Evolutionary conservation across 2,113 vertebrate species (phyloP).

Genomic region (Entomyzon cyanotis): DNA sequence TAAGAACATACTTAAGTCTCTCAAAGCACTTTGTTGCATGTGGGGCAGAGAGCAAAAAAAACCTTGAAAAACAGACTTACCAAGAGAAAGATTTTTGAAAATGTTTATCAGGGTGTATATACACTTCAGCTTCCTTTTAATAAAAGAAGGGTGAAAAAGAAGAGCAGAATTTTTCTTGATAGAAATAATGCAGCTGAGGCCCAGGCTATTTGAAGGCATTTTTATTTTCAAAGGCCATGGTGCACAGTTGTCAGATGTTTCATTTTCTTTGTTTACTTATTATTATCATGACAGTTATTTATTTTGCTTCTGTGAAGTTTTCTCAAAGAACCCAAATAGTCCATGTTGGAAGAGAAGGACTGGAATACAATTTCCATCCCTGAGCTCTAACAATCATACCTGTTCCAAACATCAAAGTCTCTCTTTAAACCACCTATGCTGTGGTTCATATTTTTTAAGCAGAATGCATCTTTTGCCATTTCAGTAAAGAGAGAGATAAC

Average conservation of each 20-base stretch:
- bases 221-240: neutral
- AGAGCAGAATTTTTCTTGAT: neutral
- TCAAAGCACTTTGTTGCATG: neutral
- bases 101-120: neutral
- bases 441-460: neutral
- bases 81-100: neutral
- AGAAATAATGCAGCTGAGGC: neutral
- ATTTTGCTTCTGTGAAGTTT: neutral
- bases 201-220: accelerated
- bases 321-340: neutral
- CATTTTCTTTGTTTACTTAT: neutral
- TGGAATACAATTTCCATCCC: neutral
- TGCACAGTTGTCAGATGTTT: neutral
- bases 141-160: neutral
- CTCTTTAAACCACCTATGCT: neutral
- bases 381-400: neutral
- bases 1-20: neutral
- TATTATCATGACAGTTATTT: neutral
- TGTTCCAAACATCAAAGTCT: neutral
- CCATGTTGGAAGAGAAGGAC: neutral
- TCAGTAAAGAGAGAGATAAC: neutral
- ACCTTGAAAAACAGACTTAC: neutral
- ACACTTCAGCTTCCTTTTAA: neutral
- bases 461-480: neutral
- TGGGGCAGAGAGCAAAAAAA: neutral